phyloP scores from a whole-genome alignment of 2,797 vertebrate species.

The Hoplostethus mediterraneus region DNA sequence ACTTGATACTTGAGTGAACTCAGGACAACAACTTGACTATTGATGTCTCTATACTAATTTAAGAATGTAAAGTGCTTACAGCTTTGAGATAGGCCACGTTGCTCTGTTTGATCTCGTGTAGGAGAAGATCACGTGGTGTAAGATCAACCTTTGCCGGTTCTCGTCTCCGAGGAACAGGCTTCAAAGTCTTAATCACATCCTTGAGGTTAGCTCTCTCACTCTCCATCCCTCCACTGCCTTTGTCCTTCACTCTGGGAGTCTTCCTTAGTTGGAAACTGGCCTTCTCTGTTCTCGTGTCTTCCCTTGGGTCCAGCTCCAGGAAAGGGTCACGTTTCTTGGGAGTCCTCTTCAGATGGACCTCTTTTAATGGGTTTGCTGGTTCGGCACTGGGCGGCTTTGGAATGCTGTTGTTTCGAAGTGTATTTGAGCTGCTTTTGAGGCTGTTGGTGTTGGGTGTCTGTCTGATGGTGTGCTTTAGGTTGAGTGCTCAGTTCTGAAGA shows the following conservation, averaged over 20 bases:
- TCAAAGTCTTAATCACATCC: constrained; percentile 93
- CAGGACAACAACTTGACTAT: neutral
- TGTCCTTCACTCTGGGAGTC: constrained; percentile 62
- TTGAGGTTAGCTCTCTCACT: constrained; percentile 91
- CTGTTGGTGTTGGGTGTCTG: constrained; percentile 45
- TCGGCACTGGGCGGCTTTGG: constrained; percentile 57
- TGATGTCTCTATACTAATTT: neutral
- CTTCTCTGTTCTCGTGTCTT: constrained; percentile 64
- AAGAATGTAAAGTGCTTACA: constrained; percentile 81
- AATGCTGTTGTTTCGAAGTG: constrained; percentile 31
- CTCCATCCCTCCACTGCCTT: constrained; percentile 33
- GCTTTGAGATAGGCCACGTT: constrained; percentile 95
- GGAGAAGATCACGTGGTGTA: constrained; percentile 92
- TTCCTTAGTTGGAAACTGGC: constrained; percentile 79
- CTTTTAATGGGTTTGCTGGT: constrained; percentile 78
- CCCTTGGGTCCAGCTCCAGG: constrained; percentile 74
- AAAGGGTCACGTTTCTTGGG: constrained; percentile 84
- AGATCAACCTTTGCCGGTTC: constrained; percentile 89
- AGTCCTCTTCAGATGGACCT: constrained; percentile 88
- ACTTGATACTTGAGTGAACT: neutral
- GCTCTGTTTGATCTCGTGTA: constrained; percentile 93
- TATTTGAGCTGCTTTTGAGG: constrained; percentile 61
- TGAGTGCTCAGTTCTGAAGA: constrained; percentile 13
- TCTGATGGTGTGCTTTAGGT: constrained; percentile 28
- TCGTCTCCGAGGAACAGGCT: constrained; percentile 91